A percentile compares a stretch with the other conserved stretches of the same genome.
phyloP scores from a whole-genome alignment of 2,113 vertebrate genomes.

The Noctilio leporinus region DNA sequence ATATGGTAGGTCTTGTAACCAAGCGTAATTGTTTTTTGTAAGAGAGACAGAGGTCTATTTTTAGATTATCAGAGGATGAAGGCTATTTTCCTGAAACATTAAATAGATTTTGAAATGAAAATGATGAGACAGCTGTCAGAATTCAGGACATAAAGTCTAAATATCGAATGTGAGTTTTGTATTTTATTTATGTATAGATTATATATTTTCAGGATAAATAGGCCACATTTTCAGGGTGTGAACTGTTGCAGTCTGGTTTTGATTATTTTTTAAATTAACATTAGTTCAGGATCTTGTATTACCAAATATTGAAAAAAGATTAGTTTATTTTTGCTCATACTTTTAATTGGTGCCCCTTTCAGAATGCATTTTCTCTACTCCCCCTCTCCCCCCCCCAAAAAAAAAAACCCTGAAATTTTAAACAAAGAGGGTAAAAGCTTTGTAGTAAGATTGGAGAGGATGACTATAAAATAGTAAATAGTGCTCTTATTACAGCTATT shows the following conservation, averaged over 20 bases:
- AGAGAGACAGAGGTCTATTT: conserved; percentile 74
- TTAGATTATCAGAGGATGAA: conserved; percentile 68
- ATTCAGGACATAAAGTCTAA: conserved; percentile 36
- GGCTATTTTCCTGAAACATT: conserved; percentile 69
- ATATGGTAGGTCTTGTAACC: conserved; percentile 53
- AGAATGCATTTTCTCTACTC: conserved; percentile 50
- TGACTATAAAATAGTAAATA: conserved; percentile 26
- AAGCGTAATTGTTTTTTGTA: conserved; percentile 71
- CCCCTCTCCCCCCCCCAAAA: background rate
- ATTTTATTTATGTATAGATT: conserved; percentile 60
- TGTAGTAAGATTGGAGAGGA: conserved; percentile 41
- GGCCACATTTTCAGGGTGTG: conserved; percentile 85
- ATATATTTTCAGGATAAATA: conserved; percentile 73
- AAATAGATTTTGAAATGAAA: conserved; percentile 67
- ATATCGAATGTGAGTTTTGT: conserved; percentile 48
- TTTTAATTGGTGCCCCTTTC: conserved; percentile 69
- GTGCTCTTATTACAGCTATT: conserved; percentile 60
- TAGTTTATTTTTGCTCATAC: conserved; percentile 47
- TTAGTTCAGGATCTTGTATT: conserved; percentile 62
- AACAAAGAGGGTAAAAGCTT: conserved; percentile 80
- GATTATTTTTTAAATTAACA: conserved; percentile 50
- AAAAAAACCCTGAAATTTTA: conserved; percentile 70
- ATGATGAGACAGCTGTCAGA: conserved; percentile 42
- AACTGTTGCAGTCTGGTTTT: conserved; percentile 76
- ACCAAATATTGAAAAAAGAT: conserved; percentile 52